A percentile compares a stretch with the other conserved stretches of the same genome.
phyloP scores from a whole-genome alignment of 2,113 vertebrate genomes.

The Oostethus manadensis region DNA sequence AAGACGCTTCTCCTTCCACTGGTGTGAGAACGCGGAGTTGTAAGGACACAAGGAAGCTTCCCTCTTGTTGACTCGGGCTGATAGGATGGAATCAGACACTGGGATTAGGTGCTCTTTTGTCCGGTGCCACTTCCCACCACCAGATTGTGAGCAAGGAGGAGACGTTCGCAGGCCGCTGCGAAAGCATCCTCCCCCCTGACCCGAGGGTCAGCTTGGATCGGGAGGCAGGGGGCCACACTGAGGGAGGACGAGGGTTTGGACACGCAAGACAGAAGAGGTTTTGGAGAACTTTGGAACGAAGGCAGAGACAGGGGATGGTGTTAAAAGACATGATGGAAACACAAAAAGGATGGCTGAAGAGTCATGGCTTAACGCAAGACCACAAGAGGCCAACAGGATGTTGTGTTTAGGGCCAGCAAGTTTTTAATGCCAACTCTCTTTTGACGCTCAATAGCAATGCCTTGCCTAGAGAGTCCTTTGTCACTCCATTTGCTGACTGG shows the following conservation, averaged over 20 bases:
- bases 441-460: constrained; percentile 72
- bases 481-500: constrained; percentile 78
- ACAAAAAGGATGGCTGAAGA: constrained; percentile 22
- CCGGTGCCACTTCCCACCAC: constrained; percentile 71
- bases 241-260: constrained; percentile 7
- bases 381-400: constrained; percentile 57
- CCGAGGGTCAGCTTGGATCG: constrained; percentile 55
- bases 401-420: constrained; percentile 62
- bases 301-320: not conserved
- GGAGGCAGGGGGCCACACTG: constrained; percentile 37
- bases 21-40: constrained; percentile 59
- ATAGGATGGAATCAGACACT: constrained; percentile 77
- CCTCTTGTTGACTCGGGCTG: constrained; percentile 72
- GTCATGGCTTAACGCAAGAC: constrained; percentile 31
- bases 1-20: constrained; percentile 67
- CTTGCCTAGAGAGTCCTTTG: constrained; percentile 72
- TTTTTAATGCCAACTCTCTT: constrained; percentile 67
- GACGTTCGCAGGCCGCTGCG: constrained; percentile 61
- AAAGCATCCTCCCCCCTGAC: constrained; percentile 59
- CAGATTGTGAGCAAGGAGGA: constrained; percentile 69
- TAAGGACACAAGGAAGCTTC: constrained; percentile 71
- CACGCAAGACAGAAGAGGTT: constrained; percentile 16
- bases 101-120: constrained; percentile 76
- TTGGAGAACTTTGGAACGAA: constrained; percentile 7
- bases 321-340: constrained; percentile 3